Percentiles rank a stretch among this genome's conserved stretches.
Conservation (phyloP, 2,113 vertebrate genomes). For the Dicrurus megarhynchus region DNA sequence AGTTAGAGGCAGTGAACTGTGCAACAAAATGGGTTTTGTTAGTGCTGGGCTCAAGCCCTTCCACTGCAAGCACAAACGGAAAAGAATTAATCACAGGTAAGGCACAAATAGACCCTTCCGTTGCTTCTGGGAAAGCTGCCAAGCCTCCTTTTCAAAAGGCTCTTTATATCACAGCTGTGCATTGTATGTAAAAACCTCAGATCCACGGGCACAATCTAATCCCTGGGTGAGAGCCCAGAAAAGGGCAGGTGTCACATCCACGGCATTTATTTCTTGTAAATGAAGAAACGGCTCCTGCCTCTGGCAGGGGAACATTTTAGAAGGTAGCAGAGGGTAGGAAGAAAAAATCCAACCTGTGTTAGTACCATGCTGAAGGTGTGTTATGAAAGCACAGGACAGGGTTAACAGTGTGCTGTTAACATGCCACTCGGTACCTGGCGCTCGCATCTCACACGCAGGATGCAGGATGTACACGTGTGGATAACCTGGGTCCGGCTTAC, state of each 20-base stretch:
- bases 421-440: conserved; percentile 18
- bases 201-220: neutral
- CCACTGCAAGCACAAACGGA: conserved; percentile 26
- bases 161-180: conserved; percentile 38
- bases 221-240: conserved; percentile 28
- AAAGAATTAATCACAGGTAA: conserved; percentile 52
- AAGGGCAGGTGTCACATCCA: conserved; percentile 47
- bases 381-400: neutral
- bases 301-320: neutral
- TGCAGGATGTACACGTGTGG: conserved; percentile 9
- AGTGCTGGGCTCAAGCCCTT: conserved; percentile 20
- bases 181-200: conserved; percentile 35
- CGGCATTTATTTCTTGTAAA: neutral
- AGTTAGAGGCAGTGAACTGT: neutral
- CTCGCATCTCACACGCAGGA: conserved; percentile 34
- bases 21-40: conserved; percentile 50
- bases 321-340: neutral
- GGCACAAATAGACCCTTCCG: conserved; percentile 42
- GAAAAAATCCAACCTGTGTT: conserved; percentile 15
- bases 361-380: neutral
- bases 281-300: neutral
- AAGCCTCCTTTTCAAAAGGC: conserved; percentile 37
- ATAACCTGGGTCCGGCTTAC: conserved; percentile 1
- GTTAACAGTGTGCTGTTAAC: neutral
- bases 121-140: conserved; percentile 51